Base-by-base conservation (phyloP, 2,888 invertebrate genomes). In the Chrysotoxum bicinctum region DNA sequence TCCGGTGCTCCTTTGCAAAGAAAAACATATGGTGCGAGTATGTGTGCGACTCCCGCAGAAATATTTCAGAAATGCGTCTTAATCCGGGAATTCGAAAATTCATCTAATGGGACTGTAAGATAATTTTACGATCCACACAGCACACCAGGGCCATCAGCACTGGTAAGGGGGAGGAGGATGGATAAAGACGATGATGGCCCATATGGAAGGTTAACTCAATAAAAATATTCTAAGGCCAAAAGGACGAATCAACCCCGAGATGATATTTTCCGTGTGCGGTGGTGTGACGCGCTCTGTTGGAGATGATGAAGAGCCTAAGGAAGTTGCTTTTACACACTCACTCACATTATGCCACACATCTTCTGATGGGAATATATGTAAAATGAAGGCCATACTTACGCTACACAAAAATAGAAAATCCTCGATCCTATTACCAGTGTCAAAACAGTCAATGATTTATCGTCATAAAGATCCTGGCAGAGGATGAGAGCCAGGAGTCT, bases 391-490 rank as follows among this genome's bases (percentile, higher is more conserved):
- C 40, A 37, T 54, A 48, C 60, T 70, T 52, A 32, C 23, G 62
- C 21, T 23, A 40, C 62, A 56, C 62, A 37, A 35, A 79, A 35
- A 26, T 70, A 50, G 75, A 60, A 80, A 80, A 80, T 84, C 75
- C 75, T 80, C 80, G 75, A 84, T 80, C 84, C 84, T 75, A 84
- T 84, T 70, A 80, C 84, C 76, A 81, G 62, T 81, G 85, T 85
- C 81, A 85, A 85, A 85, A 85, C 69, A 85, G 72, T 81, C 81
- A 73, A 85, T 85, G 81, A 85, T 85, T 85, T 85, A 85, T 85
- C 73, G 62, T 68, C 69, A 68, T 60, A 76, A 75, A 58, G 58
- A 66, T 43, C 21, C 58, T 16, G 32, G 37, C n/a, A 26, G 37
- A n/a, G 40, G n/a, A 58, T 62, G 64, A 32, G 48, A 23, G 9